Evolutionary conservation across 2,797 vertebrate species (phyloP).

Genomic region (Oceanodroma leucorhoa): DNA sequence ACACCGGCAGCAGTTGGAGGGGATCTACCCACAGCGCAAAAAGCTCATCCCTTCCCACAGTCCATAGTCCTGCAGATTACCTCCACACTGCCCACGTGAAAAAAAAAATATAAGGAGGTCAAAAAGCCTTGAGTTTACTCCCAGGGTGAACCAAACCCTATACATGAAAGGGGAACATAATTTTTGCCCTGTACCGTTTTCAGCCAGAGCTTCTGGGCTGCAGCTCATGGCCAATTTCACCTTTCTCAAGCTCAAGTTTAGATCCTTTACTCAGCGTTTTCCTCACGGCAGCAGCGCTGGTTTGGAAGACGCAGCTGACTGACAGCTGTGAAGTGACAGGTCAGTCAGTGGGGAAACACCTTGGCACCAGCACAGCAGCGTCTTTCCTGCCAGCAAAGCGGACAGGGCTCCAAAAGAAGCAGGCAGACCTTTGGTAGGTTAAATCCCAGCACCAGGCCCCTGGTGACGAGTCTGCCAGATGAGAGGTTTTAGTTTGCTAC

Average conservation of each 20-base stretch:
- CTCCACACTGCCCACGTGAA: background rate
- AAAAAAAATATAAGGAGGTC: background rate
- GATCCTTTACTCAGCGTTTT: background rate
- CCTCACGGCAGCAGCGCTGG: background rate
- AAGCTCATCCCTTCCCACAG: background rate
- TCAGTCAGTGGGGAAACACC: background rate
- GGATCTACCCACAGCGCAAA: background rate
- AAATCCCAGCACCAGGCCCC: background rate
- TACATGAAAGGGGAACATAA: accelerated
- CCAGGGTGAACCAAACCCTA: background rate
- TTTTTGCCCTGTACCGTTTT: background rate
- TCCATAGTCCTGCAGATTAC: background rate
- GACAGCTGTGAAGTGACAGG: background rate
- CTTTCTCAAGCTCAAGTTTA: background rate
- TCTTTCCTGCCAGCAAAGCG: background rate
- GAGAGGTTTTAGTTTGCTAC: background rate
- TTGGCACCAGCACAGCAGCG: background rate
- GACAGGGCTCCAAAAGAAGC: background rate
- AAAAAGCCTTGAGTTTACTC: background rate
- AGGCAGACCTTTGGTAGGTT: background rate
- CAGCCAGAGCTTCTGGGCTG: background rate
- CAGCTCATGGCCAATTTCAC: background rate
- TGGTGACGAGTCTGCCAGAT: background rate
- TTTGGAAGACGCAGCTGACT: background rate
- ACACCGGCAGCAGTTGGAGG: accelerated